phyloP scores from a whole-genome alignment of 2,797 vertebrate genomes.

The Pseudomugil tenellus region DNA sequence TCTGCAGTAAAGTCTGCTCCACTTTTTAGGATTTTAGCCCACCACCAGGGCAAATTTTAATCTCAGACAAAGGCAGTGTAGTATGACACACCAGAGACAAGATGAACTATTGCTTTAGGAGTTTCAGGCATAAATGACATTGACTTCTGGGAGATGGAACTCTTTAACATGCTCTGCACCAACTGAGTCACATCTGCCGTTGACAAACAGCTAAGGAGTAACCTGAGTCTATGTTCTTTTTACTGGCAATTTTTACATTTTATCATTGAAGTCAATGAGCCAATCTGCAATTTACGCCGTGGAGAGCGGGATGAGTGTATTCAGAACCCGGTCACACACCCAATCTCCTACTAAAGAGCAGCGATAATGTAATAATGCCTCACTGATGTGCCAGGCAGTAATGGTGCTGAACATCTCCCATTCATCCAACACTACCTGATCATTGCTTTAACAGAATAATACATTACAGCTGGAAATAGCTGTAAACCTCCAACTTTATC shows the following conservation, averaged over 20 bases:
- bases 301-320: slow-evolving; percentile 94
- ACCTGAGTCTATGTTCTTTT: slow-evolving; percentile 89
- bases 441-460: slow-evolving; percentile 91
- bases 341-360: slow-evolving; percentile 96
- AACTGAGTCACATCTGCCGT: slow-evolving; percentile 86
- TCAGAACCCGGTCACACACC: slow-evolving; percentile 94
- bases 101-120: slow-evolving; percentile 81
- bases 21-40: slow-evolving; percentile 43
- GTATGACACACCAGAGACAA: slow-evolving; percentile 78
- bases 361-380: slow-evolving; percentile 95
- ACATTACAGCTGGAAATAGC: slow-evolving; percentile 88
- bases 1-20: slow-evolving; percentile 42
- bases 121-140: slow-evolving; percentile 83
- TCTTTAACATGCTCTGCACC: slow-evolving; percentile 86
- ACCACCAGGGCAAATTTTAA: slow-evolving; percentile 64
- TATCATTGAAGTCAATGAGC: slow-evolving; percentile 98
- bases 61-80: slow-evolving; percentile 77
- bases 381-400: slow-evolving; percentile 93
- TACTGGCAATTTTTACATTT: slow-evolving; percentile 96
- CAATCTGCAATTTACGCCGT: slow-evolving; percentile 94
- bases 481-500: slow-evolving; percentile 85
- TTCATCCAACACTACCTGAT: slow-evolving; percentile 95
- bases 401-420: slow-evolving; percentile 95
- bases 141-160: slow-evolving; percentile 81
- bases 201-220: slow-evolving; percentile 91